Percentiles rank a stretch among this genome's conserved stretches.
Evolutionary conservation across 2,113 vertebrate genomes (phyloP).

Genomic region (Urocolius indicus): DNA sequence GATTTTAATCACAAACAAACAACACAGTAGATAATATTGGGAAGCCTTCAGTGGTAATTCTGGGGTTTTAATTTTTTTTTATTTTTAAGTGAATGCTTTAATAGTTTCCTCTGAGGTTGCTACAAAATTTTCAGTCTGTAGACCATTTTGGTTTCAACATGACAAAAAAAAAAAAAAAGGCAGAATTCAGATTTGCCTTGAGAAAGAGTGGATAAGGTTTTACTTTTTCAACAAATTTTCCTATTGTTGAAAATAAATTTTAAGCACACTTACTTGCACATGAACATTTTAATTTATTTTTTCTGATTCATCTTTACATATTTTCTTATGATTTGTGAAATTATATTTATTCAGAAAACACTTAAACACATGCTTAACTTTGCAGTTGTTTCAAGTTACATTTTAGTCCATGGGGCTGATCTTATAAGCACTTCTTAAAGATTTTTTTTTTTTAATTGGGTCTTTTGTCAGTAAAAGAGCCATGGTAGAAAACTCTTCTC

Average conservation of each 20-base stretch:
- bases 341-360: background rate
- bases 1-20: background rate
- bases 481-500: background rate
- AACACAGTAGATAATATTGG: background rate
- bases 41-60: background rate
- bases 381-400: background rate
- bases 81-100: background rate
- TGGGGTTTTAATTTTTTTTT: background rate
- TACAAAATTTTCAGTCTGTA: background rate
- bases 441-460: background rate
- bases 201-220: background rate
- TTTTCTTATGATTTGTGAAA: background rate
- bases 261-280: background rate
- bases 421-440: background rate
- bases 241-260: background rate
- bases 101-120: background rate
- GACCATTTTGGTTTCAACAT: background rate
- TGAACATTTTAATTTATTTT: background rate
- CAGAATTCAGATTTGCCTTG: background rate
- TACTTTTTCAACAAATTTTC: background rate
- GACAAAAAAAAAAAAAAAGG: background rate
- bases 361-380: slow-evolving; percentile 21
- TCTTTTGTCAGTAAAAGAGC: background rate
- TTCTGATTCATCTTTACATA: background rate
- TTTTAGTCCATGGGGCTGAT: background rate